Evolutionary conservation across 2,888 invertebrate species (phyloP), one percentile per base, ranked within the genome.

Genomic region (Neocrepidodera transversa): DNA sequence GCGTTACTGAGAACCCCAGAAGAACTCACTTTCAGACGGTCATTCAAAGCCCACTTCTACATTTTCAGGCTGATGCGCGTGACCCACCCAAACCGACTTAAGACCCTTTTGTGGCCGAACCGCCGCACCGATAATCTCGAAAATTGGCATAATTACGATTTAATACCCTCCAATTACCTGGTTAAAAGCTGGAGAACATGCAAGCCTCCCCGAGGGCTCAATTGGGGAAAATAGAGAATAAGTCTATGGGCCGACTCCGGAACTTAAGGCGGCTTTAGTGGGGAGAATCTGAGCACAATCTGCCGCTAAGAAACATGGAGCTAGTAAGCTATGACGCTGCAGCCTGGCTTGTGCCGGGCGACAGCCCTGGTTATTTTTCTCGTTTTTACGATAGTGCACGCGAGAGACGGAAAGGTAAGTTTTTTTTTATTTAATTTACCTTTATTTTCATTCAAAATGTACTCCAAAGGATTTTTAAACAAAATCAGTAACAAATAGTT

Each of bases 321-420:
- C 74, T 78, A 79, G 79, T 79, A 76, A 75, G 77, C 77, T 70
- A 79, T 80, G 79, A 76, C 78, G 79, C 78, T 76, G 78, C 78
- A 78, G 75, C 74, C 74, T 74, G 76, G 77, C 69, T 74, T 74
- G 76, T 76, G 78, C 76, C 78, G 77, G 78, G 76, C 74, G 70
- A 68, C 74, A 60, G 75, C 74, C 74, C 74, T 74, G 65, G 71
- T 70, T 54, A 49, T 73, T 66, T 65, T 73, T 62, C 64, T 74
- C 58, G 63, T 74, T 65, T 67, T 74, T 67, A 65, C 71, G 69
- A 58, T 73, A 64, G 74, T 75, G 73, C 60, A 65, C 49, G 53
- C 58, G 45, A 68, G 61, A 58, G 68, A 71, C 32, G 65, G 71
- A 52, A 57, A 61, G 75, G 76, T 76, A 68, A 76, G 75, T 74